Evolutionary conservation across 2,888 invertebrate species (phyloP).

Genomic region (Eristalinus aeneus): DNA sequence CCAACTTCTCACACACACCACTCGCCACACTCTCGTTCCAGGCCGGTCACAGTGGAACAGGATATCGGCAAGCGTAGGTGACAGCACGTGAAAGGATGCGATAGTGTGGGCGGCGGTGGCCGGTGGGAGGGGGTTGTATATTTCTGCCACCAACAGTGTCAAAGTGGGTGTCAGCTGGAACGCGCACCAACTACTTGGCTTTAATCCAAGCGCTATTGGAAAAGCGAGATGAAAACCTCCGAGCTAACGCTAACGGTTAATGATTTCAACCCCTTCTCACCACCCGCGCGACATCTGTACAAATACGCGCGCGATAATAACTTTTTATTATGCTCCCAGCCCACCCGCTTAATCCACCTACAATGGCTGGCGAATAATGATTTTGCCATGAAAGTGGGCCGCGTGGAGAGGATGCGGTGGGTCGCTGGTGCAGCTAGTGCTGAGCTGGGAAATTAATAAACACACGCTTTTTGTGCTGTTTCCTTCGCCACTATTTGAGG

Average conservation of each 20-base stretch:
- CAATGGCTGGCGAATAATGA: slow-evolving; percentile 65
- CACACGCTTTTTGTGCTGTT: slow-evolving; percentile 30
- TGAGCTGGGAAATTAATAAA: slow-evolving; percentile 67
- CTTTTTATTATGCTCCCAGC: slow-evolving; percentile 69
- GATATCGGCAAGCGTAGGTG: slow-evolving; percentile 27
- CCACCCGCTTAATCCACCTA: slow-evolving; percentile 65
- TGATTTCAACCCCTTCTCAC: slow-evolving; percentile 12
- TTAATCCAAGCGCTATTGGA: slow-evolving; percentile 44
- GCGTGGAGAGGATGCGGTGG: neutral
- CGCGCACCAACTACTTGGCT: slow-evolving; percentile 52
- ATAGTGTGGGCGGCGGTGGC: neutral
- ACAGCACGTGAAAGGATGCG: slow-evolving; percentile 24
- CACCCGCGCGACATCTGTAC: slow-evolving; percentile 61
- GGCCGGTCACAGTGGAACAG: slow-evolving; percentile 2
- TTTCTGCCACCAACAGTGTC: slow-evolving; percentile 31
- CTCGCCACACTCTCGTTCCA: neutral
- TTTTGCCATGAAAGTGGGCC: slow-evolving; percentile 32
- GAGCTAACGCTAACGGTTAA: slow-evolving; percentile 27
- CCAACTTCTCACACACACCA: slow-evolving; percentile 7
- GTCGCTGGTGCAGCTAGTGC: slow-evolving; percentile 47
- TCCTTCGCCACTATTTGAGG: slow-evolving; percentile 10
- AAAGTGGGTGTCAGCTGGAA: slow-evolving; percentile 47
- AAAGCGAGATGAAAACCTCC: slow-evolving; percentile 4
- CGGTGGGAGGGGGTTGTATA: neutral
- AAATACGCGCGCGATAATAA: slow-evolving; percentile 68